Conservation (phyloP, 2,797 vertebrate species). For the Chromis chromis region DNA sequence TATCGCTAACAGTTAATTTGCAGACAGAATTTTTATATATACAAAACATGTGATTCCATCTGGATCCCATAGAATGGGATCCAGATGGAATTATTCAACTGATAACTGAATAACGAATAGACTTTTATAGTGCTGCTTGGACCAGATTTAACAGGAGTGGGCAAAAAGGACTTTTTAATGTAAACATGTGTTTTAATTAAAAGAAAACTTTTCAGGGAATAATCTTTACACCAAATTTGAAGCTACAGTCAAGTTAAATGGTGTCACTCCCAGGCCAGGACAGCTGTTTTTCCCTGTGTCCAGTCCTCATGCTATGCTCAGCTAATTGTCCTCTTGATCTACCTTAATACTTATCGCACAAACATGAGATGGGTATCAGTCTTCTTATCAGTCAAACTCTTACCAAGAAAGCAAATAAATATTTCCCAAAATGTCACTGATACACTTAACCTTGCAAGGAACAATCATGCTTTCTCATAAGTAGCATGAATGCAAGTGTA, state of each 20-base stretch:
- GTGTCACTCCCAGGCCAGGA: too few species aligned
- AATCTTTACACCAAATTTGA: neutral
- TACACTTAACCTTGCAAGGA: too few species aligned
- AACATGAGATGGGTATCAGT: too few species aligned
- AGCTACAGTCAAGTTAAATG: neutral
- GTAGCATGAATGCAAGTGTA: neutral
- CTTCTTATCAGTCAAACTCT: too few species aligned
- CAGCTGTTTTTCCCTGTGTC: too few species aligned
- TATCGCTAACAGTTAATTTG: neutral
- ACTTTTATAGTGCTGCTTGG: neutral
- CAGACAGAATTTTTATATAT: neutral
- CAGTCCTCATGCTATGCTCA: too few species aligned
- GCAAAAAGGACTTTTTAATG: neutral
- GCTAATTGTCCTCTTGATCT: neutral
- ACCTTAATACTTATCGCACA: neutral
- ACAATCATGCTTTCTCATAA: neutral
- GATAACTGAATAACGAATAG: neutral
- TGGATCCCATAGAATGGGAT: neutral
- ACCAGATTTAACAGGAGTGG: neutral
- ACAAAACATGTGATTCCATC: neutral
- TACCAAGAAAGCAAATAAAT: too few species aligned
- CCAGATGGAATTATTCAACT: slow-evolving; percentile 1
- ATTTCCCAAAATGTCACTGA: too few species aligned
- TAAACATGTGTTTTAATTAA: neutral
- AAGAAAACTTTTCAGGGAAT: neutral